Evolutionary conservation across 2,113 vertebrate genomes (phyloP).

Genomic region (Peromyscus maniculatus): DNA sequence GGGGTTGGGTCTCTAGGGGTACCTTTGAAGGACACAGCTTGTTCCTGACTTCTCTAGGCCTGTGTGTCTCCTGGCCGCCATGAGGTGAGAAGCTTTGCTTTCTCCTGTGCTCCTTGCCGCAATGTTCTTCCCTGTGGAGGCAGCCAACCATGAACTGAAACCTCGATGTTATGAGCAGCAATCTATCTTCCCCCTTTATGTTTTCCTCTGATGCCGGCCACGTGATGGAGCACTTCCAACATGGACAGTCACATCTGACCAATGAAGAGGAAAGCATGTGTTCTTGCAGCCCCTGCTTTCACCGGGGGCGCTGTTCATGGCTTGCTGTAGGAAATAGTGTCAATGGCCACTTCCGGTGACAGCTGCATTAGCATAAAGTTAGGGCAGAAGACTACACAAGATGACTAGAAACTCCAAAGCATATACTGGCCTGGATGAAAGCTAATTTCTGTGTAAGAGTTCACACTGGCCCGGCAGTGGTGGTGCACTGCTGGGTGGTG

Average conservation of each 20-base stretch:
- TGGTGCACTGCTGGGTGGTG: no score
- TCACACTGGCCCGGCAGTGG: not conserved
- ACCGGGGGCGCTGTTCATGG: not conserved
- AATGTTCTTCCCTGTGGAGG: no score
- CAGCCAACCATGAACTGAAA: not conserved
- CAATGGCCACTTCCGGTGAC: not conserved
- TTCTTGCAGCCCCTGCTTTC: not conserved
- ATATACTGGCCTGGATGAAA: not conserved
- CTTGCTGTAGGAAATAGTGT: not conserved
- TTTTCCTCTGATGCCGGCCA: not conserved
- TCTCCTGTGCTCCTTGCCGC: fast-evolving
- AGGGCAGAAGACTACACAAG: not conserved
- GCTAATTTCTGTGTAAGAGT: not conserved
- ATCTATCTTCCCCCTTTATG: not conserved
- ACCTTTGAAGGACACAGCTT: not conserved
- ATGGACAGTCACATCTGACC: not conserved
- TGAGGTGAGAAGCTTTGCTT: not conserved
- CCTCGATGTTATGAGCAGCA: not conserved
- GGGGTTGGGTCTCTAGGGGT: not conserved
- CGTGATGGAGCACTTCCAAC: not conserved
- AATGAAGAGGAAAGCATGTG: not conserved
- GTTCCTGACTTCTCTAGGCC: not conserved
- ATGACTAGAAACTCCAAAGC: not conserved
- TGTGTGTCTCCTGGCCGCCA: not conserved
- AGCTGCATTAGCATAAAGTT: not conserved